Conservation (phyloP, 2,113 vertebrate genomes). For the Copsychus sechellarum region DNA sequence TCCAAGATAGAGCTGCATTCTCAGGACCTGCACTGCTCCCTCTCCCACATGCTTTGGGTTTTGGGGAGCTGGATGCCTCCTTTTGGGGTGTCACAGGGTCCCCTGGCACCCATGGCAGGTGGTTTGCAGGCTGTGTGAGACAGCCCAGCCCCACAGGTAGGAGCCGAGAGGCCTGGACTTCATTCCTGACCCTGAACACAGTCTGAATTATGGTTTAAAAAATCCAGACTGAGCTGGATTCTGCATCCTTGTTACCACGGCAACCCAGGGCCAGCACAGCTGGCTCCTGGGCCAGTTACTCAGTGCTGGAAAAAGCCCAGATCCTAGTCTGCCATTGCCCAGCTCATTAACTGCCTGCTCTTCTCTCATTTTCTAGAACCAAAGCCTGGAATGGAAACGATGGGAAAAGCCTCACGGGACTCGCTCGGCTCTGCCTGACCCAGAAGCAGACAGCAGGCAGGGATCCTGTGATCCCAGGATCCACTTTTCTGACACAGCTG, state of each 20-base stretch:
- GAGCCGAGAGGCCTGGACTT: not conserved
- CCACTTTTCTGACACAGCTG: not conserved
- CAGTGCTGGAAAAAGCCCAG: not conserved
- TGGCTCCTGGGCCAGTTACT: not conserved
- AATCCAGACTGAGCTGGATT: not conserved
- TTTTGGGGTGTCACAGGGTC: not conserved
- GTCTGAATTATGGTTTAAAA: not conserved
- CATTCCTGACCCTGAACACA: not conserved
- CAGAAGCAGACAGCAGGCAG: not conserved
- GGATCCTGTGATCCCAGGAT: not conserved
- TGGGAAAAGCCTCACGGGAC: not conserved
- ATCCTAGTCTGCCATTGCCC: not conserved
- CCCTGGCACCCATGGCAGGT: fast-evolving
- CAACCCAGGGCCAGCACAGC: not conserved
- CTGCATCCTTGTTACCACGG: not conserved
- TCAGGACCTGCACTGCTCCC: not conserved
- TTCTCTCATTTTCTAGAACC: not conserved
- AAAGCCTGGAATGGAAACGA: not conserved
- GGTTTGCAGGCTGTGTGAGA: not conserved
- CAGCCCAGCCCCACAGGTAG: not conserved
- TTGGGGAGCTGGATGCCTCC: not conserved
- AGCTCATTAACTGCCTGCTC: not conserved
- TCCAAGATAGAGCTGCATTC: not conserved
- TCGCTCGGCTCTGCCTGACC: not conserved
- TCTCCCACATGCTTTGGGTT: fast-evolving